Conservation (phyloP, 2,113 vertebrate species). For the Alligator sinensis region DNA sequence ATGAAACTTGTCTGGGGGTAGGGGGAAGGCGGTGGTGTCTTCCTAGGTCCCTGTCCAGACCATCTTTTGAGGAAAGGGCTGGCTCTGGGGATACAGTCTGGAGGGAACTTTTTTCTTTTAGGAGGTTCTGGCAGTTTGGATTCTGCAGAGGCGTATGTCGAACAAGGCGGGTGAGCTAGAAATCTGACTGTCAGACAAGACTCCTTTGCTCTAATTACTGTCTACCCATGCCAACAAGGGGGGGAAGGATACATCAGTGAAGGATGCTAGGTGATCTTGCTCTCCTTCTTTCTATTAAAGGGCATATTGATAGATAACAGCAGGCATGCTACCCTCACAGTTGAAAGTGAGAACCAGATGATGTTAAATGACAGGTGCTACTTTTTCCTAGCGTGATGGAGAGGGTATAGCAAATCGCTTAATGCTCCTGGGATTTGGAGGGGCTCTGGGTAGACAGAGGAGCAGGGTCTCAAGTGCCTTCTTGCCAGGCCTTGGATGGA, state of each 20-base stretch:
- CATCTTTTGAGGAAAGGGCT: background rate
- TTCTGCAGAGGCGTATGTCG: background rate
- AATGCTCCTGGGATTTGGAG: background rate
- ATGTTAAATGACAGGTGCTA: background rate
- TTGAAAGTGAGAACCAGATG: background rate
- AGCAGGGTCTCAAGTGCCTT: background rate
- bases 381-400: background rate
- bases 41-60: background rate
- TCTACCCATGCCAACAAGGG: background rate
- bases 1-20: background rate
- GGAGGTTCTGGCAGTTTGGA: background rate
- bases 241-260: rapidly evolving
- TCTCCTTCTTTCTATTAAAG: background rate
- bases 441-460: background rate
- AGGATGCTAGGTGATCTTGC: background rate
- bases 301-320: background rate
- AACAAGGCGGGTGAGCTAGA: background rate
- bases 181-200: background rate
- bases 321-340: background rate
- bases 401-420: background rate
- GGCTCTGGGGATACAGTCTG: background rate
- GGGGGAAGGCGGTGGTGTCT: no score
- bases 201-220: background rate
- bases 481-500: background rate
- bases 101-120: background rate